Base-by-base conservation (phyloP, 2,113 vertebrate species). In the Mormyrus lacerda region DNA sequence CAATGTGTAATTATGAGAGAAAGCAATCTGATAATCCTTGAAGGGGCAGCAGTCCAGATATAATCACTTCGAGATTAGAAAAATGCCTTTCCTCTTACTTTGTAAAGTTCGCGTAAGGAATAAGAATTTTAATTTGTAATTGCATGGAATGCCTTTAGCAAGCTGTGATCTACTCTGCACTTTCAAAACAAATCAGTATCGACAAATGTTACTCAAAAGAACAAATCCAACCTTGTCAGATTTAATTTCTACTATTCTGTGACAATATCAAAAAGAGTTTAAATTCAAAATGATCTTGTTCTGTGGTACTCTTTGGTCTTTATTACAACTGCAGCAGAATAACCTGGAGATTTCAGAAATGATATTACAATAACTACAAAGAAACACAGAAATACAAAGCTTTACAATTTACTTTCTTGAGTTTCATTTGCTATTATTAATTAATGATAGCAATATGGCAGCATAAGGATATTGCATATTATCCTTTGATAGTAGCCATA, bases 1-100 rank as follows among this genome's bases (percentile, higher is more conserved):
- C 96, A 94, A 95, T 92, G 94, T 95, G 97, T 97, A 97, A 98
- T 98, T 98, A 98, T 97, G 96, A 97, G 97, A 96, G 95, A 96
- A 97, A 95, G 96, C 96, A 96, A 97, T 97, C 95, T 96, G 96
- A 96, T 95, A 96, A 96, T 95, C 94, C 95, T 95, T 91, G 93
- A 95, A 95, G 94, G 97, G 94, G 95, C 95, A 95, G 95, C 93
- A 93, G 91, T 95, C 95, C 95, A 96, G 95, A 96, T 97, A 94
- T 96, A 97, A 97, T 98, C 95, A 97, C 95, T 95, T 93, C 88
- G 31, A 94, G 93, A 96, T 95, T 94, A 95, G 42, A 91, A 93
- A 94, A 93, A 92, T 50, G 39, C 17, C 10, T 85, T 35, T 55
- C 76, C 42, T 61, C 85, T 61, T 79, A 87, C 87, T 91, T 44